Evolutionary conservation across 2,888 invertebrate genomes (phyloP).

Genomic region (Acanthoscelides obtectus): DNA sequence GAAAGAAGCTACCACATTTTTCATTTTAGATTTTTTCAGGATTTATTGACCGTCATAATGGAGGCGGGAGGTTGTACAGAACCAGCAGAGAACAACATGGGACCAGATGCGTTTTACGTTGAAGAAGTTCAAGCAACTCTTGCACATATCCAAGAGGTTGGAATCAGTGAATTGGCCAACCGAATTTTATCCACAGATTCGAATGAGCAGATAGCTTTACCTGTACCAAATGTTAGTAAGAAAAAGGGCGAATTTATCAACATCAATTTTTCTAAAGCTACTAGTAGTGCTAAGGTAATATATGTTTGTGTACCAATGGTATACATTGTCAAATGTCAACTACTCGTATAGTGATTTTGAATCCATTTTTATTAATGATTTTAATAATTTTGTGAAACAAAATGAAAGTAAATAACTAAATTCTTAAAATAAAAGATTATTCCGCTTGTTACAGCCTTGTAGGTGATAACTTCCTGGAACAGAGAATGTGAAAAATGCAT

Average conservation of each 20-base stretch:
- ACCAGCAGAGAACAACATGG: slow-evolving; percentile 57
- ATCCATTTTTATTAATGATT: too few relatives aligned
- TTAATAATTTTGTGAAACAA: too few relatives aligned
- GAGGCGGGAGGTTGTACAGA: slow-evolving; percentile 74
- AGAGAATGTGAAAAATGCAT: too few relatives aligned
- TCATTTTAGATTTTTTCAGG: slow-evolving; percentile 39
- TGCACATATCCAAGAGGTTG: slow-evolving; percentile 70
- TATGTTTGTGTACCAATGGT: background rate
- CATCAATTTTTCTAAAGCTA: slow-evolving; percentile 20
- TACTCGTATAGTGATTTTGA: too few relatives aligned
- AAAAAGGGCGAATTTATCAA: slow-evolving; percentile 39
- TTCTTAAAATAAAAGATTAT: too few relatives aligned
- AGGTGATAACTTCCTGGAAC: too few relatives aligned
- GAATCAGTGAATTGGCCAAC: slow-evolving; percentile 65
- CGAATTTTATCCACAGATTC: slow-evolving; percentile 65
- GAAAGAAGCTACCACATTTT: too few relatives aligned
- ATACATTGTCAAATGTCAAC: too few relatives aligned
- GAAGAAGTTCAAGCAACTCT: slow-evolving; percentile 87
- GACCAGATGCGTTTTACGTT: slow-evolving; percentile 79
- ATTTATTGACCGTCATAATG: slow-evolving; percentile 66
- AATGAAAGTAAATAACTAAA: too few relatives aligned
- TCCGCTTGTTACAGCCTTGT: too few relatives aligned
- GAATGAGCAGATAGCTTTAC: slow-evolving; percentile 53
- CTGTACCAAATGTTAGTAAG: slow-evolving; percentile 31
- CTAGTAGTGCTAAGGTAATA: slow-evolving; percentile 14